Base-by-base conservation (phyloP, 2,797 vertebrate genomes). In the Pseudomugil gertrudae region DNA sequence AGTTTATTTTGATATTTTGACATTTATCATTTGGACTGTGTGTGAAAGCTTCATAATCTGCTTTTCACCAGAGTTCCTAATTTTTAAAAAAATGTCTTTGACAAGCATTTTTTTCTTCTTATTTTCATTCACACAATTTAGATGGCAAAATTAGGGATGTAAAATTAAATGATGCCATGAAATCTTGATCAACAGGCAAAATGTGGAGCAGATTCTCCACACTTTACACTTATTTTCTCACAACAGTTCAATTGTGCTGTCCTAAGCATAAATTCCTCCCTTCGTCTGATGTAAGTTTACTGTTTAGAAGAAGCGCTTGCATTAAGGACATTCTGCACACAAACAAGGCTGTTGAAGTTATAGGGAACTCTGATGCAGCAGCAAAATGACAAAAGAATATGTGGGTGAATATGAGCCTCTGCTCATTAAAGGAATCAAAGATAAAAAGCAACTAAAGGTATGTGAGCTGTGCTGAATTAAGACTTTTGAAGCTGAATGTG, bases 331-430 rank as follows among this genome's bases (percentile, higher is more conserved):
- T 56, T 62, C 68, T 21, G 26, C 1, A 4, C 51, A 3, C 24
- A 32, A 21, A 51, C 21, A 10, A 35, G 23, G 69, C 36, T 52
- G 19, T 21, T 61, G 11, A 63, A 60, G 53, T 43, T 53, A 64
- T 45, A 57, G 8, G 40, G 15, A 48, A n/a, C 23, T 54, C 43
- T 36, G 24, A 27, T 14, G 15, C 23, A 33, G 38, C 19, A 1
- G 15, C 63, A 87, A 80, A 78, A 93, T 92, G 91, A 14, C 69
- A 3, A 86, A 68, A 80, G 70, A 86, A 36, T 76, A 72, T 9
- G 0, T 40, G 35, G 66, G 89, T 61, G 92, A 94, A 74, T 92
- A 89, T 55, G 70, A 90, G 3, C 91, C 92, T 66, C 87, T 94
- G 78, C 87, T 93, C 50, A 59, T 81, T 27, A 87, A 79, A 87